Percentiles rank a stretch among this genome's conserved stretches.
phyloP scores from a whole-genome alignment of 2,888 invertebrate species.

The Polymixis lichenea region DNA sequence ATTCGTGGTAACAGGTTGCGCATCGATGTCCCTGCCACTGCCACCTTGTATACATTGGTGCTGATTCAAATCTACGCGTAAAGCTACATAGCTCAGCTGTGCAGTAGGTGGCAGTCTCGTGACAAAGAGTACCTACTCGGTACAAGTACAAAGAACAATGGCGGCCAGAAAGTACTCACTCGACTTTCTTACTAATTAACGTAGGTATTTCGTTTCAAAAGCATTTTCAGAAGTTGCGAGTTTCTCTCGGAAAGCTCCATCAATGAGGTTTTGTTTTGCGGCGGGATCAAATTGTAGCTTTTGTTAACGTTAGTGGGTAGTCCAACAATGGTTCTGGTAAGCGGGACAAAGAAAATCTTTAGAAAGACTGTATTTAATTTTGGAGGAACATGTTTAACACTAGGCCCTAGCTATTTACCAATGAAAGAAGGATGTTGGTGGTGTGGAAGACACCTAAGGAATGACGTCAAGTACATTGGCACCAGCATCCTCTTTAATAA shows the following conservation, averaged over 20 bases:
- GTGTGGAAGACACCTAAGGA: not conserved
- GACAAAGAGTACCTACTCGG: constrained; percentile 41
- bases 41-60: too few relatives aligned
- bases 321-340: constrained; percentile 10
- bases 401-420: too few relatives aligned
- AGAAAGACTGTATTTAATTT: not conserved
- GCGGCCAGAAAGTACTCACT: constrained; percentile 22
- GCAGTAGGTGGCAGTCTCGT: constrained; percentile 10
- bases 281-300: constrained; percentile 37
- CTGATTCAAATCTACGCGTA: not conserved
- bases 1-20: too few relatives aligned
- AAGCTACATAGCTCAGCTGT: constrained; percentile 20
- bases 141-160: constrained; percentile 42
- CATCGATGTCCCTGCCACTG: too few relatives aligned
- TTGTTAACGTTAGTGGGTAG: constrained; percentile 29
- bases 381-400: not conserved
- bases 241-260: constrained; percentile 25
- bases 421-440: not conserved
- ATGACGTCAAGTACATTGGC: not conserved
- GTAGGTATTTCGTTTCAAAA: constrained; percentile 55
- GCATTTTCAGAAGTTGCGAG: constrained; percentile 15
- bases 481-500: not conserved
- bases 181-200: constrained; percentile 50
- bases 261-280: constrained; percentile 34
- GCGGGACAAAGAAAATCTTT: constrained; percentile 24